Conservation (phyloP, 2,113 vertebrate species). For the Ochotona princeps region DNA sequence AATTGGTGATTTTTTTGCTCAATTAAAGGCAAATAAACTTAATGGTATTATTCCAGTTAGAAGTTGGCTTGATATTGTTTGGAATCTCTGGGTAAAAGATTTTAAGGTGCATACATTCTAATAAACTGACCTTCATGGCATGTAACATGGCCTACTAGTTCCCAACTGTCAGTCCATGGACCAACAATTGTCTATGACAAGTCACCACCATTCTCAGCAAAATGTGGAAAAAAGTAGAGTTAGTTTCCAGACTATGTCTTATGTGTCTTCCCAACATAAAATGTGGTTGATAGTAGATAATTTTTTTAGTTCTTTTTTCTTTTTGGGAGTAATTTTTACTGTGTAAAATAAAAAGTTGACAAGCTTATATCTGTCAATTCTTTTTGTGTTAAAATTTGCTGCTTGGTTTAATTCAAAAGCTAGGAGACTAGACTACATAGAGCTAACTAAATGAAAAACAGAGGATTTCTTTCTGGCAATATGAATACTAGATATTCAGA, state of each 20-base stretch:
- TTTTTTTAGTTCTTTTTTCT: neutral
- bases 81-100: conserved; percentile 7
- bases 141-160: neutral
- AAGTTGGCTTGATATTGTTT: neutral
- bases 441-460: conserved; percentile 60
- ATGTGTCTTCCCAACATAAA: conserved; percentile 11
- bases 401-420: conserved; percentile 51
- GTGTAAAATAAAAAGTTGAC: conserved; percentile 41
- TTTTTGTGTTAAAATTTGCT: conserved; percentile 30
- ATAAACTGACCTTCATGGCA: neutral
- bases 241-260: conserved; percentile 15
- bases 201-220: conserved; percentile 5
- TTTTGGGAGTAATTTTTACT: conserved; percentile 2
- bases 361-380: neutral
- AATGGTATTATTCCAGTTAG: neutral
- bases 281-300: neutral
- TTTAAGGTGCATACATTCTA: neutral
- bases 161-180: neutral
- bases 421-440: conserved; percentile 23
- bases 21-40: neutral
- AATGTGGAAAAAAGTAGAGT: neutral
- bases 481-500: conserved; percentile 63
- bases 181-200: neutral
- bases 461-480: conserved; percentile 60
- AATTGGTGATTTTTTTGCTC: neutral